These are phyloP conservation scores for Ageneiosus marmoratus DNA, from an alignment of 2,113 vertebrate species.

Conservation along the genomic window DNA sequence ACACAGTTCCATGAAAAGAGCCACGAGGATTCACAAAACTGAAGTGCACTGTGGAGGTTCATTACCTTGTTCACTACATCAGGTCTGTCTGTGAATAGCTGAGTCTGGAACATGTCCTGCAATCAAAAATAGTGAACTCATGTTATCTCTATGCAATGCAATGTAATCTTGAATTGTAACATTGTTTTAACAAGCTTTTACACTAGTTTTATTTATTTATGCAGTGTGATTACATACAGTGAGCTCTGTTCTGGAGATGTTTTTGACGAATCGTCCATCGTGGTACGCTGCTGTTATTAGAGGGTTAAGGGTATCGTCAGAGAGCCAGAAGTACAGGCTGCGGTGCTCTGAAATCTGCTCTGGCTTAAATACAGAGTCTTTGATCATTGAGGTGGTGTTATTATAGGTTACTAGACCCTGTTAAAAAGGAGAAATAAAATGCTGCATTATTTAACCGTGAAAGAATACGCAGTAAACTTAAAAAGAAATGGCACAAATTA, in stretches of 20 bases:
- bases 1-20: background rate
- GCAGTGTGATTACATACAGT: conserved; percentile 64
- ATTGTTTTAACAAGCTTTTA: background rate
- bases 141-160: background rate
- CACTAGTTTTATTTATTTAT: background rate
- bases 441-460: background rate
- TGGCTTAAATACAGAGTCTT: conserved; percentile 71
- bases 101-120: conserved; percentile 67
- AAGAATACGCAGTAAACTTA: background rate
- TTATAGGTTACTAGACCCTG: conserved; percentile 78
- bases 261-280: conserved; percentile 71
- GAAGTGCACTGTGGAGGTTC: background rate
- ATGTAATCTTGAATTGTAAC: background rate
- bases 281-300: conserved; percentile 74
- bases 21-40: background rate
- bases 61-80: conserved; percentile 66
- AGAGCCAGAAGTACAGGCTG: conserved; percentile 88
- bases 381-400: conserved; percentile 62
- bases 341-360: conserved; percentile 70
- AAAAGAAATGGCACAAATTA: background rate
- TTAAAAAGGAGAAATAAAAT: background rate
- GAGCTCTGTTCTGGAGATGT: conserved; percentile 72
- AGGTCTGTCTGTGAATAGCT: conserved; percentile 53
- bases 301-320: conserved; percentile 74
- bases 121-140: conserved; percentile 42